Conservation (phyloP, 2,113 vertebrate genomes). For the Boleophthalmus pectinirostris region DNA sequence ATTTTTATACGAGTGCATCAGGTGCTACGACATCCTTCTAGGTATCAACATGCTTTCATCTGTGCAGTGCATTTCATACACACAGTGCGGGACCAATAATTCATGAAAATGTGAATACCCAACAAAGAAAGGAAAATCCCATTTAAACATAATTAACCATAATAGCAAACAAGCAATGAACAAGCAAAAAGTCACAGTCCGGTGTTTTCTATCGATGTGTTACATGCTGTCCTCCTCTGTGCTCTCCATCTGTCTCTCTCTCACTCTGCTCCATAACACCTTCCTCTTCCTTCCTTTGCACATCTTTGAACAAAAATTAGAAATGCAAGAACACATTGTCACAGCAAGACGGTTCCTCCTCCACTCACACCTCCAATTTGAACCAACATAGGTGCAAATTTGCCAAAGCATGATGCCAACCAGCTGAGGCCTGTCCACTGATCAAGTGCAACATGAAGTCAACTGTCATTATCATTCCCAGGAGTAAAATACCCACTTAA, state of each 20-base stretch:
- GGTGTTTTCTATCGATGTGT: conserved; percentile 30
- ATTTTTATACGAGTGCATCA: conserved; percentile 16
- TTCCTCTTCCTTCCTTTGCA: conserved; percentile 57
- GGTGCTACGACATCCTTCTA: conserved; percentile 47
- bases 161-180: conserved; percentile 26
- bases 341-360: conserved; percentile 61
- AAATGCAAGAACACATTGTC: conserved; percentile 67
- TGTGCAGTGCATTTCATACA: conserved; percentile 1
- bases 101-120: conserved; percentile 5
- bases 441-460: conserved; percentile 2
- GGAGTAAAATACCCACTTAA: neutral
- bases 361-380: conserved; percentile 55
- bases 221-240: conserved; percentile 40
- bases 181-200: conserved; percentile 44
- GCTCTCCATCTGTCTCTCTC: conserved; percentile 60
- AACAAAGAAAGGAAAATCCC: conserved; percentile 47
- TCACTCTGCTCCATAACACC: conserved; percentile 58
- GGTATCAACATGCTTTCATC: conserved; percentile 37
- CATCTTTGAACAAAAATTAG: conserved; percentile 54
- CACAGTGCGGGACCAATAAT: neutral
- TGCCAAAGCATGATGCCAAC: conserved; percentile 5
- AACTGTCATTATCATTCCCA: neutral
- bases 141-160: conserved; percentile 48
- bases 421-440: neutral
- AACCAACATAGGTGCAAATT: conserved; percentile 27